Evolutionary conservation across 2,888 invertebrate species (phyloP).

Genomic region (Pyrochroa serraticornis): DNA sequence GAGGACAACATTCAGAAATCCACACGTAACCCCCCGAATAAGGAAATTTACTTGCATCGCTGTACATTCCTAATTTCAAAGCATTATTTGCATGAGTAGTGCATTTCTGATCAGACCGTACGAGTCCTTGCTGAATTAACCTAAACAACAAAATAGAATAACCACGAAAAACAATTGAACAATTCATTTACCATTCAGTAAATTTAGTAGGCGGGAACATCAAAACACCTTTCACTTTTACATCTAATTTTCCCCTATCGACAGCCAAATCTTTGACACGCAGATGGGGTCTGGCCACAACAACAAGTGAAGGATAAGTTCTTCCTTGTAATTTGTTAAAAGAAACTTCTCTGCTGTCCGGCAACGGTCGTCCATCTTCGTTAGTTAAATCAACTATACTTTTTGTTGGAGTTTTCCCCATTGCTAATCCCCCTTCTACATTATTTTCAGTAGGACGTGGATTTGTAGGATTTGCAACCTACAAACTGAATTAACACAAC

Average conservation of each 20-base stretch:
- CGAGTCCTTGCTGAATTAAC: slow-evolving; percentile 82
- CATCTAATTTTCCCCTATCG: slow-evolving; percentile 71
- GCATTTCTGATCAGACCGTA: slow-evolving; percentile 81
- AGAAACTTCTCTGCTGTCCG: slow-evolving; percentile 75
- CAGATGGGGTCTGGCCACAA: slow-evolving; percentile 80
- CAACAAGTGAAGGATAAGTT: slow-evolving; percentile 85
- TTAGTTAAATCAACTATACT: slow-evolving; percentile 67
- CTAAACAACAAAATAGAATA: slow-evolving; percentile 34
- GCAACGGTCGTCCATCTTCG: slow-evolving; percentile 66
- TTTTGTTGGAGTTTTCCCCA: slow-evolving; percentile 55
- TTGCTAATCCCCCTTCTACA: slow-evolving; percentile 74
- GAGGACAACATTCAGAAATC: slow-evolving; percentile 88
- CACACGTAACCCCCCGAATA: slow-evolving; percentile 91
- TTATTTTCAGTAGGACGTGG: slow-evolving; percentile 74
- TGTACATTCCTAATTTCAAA: slow-evolving; percentile 84
- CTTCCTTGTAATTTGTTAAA: slow-evolving; percentile 81
- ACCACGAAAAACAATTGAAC: neutral
- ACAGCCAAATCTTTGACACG: slow-evolving; percentile 69
- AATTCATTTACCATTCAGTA: slow-evolving; percentile 73
- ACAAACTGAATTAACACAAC: neutral
- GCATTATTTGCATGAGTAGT: slow-evolving; percentile 70
- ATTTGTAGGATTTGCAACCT: slow-evolving; percentile 32
- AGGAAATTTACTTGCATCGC: slow-evolving; percentile 82
- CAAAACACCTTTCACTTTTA: slow-evolving; percentile 81
- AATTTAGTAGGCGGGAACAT: slow-evolving; percentile 84